Percentiles rank a stretch among this genome's conserved stretches.
Conservation (phyloP, 1,140 invertebrate species). For the Heliconius eleuchia region DNA sequence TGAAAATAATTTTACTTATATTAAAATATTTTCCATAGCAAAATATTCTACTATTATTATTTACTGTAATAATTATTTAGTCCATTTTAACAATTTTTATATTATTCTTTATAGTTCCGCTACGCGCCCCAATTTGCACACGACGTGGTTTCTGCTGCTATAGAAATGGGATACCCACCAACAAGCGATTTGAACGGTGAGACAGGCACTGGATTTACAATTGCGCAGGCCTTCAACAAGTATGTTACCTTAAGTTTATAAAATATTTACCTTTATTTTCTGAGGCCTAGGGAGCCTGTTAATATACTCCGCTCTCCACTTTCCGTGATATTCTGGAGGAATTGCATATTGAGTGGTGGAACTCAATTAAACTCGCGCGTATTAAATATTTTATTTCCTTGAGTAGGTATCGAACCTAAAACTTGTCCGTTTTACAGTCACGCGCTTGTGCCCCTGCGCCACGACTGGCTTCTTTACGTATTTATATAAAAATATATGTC, state of each 20-base stretch:
- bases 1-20: too few relatives aligned
- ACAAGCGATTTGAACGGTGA: constrained; percentile 93
- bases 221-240: constrained; percentile 90
- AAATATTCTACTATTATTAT: background rate
- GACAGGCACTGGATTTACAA: constrained; percentile 92
- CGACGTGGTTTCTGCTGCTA: constrained; percentile 70
- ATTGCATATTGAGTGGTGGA: too few relatives aligned
- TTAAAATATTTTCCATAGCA: background rate
- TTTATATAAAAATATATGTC: background rate
- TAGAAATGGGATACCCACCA: constrained; percentile 72
- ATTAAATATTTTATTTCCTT: too few relatives aligned
- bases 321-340: too few relatives aligned
- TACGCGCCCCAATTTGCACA: constrained; percentile 73
- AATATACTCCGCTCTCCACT: too few relatives aligned
- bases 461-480: background rate
- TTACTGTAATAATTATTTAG: too few relatives aligned
- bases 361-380: too few relatives aligned
- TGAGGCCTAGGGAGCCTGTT: too few relatives aligned
- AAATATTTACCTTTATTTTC: constrained; percentile 12
- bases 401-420: too few relatives aligned
- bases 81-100: background rate
- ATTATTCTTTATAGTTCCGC: constrained; percentile 57
- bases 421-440: too few relatives aligned
- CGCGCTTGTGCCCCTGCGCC: too few relatives aligned
- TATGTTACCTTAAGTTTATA: constrained; percentile 42